phyloP scores from a whole-genome alignment of 1,140 invertebrate species.

The Vanessa tameamea region DNA sequence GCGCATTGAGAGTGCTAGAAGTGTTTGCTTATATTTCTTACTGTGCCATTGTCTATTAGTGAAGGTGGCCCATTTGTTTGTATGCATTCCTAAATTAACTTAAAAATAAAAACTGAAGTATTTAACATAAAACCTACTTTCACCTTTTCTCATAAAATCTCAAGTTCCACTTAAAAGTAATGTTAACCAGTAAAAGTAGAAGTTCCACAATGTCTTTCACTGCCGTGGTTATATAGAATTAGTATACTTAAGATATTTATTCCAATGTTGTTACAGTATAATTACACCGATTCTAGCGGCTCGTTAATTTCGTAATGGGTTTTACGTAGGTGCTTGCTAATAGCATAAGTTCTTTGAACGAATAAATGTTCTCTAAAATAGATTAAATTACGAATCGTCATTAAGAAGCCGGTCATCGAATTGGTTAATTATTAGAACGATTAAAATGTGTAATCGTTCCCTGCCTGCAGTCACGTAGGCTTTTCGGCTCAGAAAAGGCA shows the following conservation, averaged over 20 bases:
- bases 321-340: conserved; percentile 8
- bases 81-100: too few relatives aligned
- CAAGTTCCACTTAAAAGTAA: neutral
- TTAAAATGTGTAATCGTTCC: conserved; percentile 46
- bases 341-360: conserved; percentile 21
- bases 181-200: neutral
- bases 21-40: too few relatives aligned
- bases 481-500: conserved; percentile 44
- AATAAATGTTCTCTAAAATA: conserved; percentile 22
- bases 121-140: neutral
- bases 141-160: neutral
- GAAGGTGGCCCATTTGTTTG: too few relatives aligned
- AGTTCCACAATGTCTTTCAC: neutral
- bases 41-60: too few relatives aligned
- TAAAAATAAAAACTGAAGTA: neutral
- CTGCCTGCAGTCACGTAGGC: conserved; percentile 66
- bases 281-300: neutral
- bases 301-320: neutral
- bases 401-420: conserved; percentile 57
- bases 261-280: neutral
- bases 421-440: conserved; percentile 49
- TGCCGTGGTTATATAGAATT: neutral
- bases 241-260: neutral
- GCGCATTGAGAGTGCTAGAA: too few relatives aligned
- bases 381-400: conserved; percentile 35